Evolutionary conservation across 2,888 invertebrate species (phyloP), one percentile per base, ranked within the genome.

Genomic region (Hyles lineata): DNA sequence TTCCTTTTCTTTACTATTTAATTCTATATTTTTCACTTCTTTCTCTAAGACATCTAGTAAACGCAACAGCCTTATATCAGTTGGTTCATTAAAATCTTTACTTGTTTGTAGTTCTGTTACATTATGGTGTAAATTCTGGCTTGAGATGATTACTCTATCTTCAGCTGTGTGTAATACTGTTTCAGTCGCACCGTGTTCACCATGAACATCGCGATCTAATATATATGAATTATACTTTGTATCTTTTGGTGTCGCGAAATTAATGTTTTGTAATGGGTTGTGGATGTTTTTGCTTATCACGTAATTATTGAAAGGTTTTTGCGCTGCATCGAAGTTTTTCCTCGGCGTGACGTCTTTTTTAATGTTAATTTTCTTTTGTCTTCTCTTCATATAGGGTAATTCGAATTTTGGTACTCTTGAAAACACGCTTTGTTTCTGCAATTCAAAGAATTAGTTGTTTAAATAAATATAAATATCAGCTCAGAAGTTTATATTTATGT

Each of bases 1-100:
- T 77, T 89, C 82, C 80, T 88, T 92, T 74, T 89, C 86, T 7
- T 75, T 82, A 3, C 81, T 83, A 73, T 83, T 80, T 21, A 91
- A 75, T 72, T 91, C 83, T 50, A 88, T 79, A 74, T 89, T 83
- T 70, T 87, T 88, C 0, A 90, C 87, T 86, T 91, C 89, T 80
- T 80, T 79, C 76, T 92, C 91, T 74, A 93, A 79, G 74, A 82
- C 87, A 72, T 92, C 85, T 52, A 92, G 79, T 71, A 93, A 79
- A 61, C 74, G 75, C 76, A 92, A 82, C 2, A 92, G 74, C 74
- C 87, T 89, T 60, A 80, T 84, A 50, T 91, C 90, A 69, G 76
- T 74, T 19, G 86, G 81, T 67, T 87, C 85, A 71, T 82, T 83
- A 15, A 75, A 69, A 59, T 77, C 77, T 70, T 76, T 76, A 0